phyloP scores from a whole-genome alignment of 2,888 invertebrate species.

The Agrotis exclamationis region DNA sequence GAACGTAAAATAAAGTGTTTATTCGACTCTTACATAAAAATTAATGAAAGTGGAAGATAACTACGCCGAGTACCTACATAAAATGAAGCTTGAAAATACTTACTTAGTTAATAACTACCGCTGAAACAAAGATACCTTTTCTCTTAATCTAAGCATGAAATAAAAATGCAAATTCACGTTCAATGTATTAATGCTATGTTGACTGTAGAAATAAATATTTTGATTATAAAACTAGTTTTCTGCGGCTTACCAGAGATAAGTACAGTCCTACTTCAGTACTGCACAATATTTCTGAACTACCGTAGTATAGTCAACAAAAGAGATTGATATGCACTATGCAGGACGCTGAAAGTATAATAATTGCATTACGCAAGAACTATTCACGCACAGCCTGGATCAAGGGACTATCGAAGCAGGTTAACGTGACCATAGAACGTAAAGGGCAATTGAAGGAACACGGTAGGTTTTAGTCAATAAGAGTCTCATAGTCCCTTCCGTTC shows the following conservation, averaged over 20 bases:
- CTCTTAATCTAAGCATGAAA: slow-evolving; percentile 10
- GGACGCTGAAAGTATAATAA: background rate
- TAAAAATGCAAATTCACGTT: slow-evolving; percentile 20
- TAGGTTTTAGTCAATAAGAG: too few relatives aligned
- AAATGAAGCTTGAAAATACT: background rate
- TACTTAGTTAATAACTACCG: background rate
- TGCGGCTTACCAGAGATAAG: slow-evolving; percentile 31
- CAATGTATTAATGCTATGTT: slow-evolving; percentile 11
- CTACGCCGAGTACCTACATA: too few relatives aligned
- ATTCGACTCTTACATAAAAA: too few relatives aligned
- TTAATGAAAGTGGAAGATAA: too few relatives aligned
- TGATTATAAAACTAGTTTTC: slow-evolving; percentile 50
- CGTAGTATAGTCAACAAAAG: background rate
- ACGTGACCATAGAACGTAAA: too few relatives aligned
- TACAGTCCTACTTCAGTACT: slow-evolving; percentile 23
- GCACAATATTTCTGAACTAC: slow-evolving; percentile 27
- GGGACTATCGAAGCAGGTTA: too few relatives aligned
- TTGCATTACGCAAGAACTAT: too few relatives aligned
- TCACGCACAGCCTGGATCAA: too few relatives aligned
- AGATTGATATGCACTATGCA: background rate
- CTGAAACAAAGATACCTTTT: too few relatives aligned
- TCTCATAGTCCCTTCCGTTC: too few relatives aligned
- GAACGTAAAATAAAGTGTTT: too few relatives aligned
- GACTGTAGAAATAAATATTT: slow-evolving; percentile 37
- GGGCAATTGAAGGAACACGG: too few relatives aligned